A percentile compares a stretch with the other conserved stretches of the same genome.
These are phyloP conservation scores for Cyclophora albipunctata DNA, from an alignment of 2,888 invertebrate species.

Conservation along the genomic window DNA sequence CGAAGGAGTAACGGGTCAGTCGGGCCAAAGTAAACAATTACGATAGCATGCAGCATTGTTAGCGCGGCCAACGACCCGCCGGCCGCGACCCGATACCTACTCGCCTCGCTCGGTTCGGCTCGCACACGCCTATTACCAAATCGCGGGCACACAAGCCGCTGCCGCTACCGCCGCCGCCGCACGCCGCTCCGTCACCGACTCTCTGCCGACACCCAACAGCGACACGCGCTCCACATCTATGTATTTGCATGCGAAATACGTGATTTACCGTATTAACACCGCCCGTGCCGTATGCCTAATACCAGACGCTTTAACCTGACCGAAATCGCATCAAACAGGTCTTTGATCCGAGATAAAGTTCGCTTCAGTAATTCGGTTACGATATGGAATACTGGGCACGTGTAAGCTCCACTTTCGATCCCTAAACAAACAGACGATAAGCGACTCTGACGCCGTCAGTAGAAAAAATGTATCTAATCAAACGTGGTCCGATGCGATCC, in stretches of 20 bases:
- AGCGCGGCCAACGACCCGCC: constrained; percentile 42
- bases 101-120: no score
- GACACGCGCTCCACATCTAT: constrained; percentile 10
- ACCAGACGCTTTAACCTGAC: constrained; percentile 6
- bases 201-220: not conserved
- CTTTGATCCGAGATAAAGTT: constrained; percentile 18
- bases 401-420: constrained; percentile 15
- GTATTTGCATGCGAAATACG: constrained; percentile 35
- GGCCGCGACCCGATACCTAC: constrained; percentile 18
- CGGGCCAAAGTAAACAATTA: constrained; percentile 62
- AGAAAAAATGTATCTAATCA: constrained; percentile 24
- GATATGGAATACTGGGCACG: constrained; percentile 7
- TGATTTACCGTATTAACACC: constrained; percentile 20
- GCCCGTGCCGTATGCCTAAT: constrained; percentile 3
- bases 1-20: constrained; percentile 35
- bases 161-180: constrained; percentile 15
- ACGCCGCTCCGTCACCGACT: constrained; percentile 2
- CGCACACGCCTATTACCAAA: constrained; percentile 30
- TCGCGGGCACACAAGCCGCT: constrained; percentile 27
- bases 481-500: constrained; percentile 18
- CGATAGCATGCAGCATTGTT: constrained; percentile 50
- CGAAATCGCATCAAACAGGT: constrained; percentile 15
- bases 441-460: constrained; percentile 1
- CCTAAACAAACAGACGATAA: constrained; percentile 11
- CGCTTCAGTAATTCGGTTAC: constrained; percentile 11